Evolutionary conservation across 2,113 vertebrate species (phyloP).

Genomic region (Xenus cinereus): DNA sequence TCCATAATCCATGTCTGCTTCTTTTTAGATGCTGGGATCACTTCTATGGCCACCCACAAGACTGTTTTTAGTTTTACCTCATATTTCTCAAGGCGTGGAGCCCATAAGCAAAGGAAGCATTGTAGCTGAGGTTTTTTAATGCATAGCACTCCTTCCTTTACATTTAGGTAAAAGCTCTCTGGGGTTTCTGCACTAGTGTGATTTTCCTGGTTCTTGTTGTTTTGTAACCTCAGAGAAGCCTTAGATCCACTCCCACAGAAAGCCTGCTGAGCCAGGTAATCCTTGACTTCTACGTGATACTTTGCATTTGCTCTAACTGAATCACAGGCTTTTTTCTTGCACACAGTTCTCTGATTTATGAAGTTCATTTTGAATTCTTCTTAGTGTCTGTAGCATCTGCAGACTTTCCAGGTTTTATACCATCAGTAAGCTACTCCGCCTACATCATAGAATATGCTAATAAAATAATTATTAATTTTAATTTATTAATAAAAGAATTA

Average conservation of each 20-base stretch:
- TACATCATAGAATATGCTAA: neutral
- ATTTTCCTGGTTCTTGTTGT: neutral
- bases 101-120: neutral
- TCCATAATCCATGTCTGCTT: neutral
- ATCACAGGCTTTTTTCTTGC: neutral
- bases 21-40: neutral
- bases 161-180: neutral
- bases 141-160: neutral
- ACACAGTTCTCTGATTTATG: neutral
- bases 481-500: neutral
- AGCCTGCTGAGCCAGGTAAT: neutral
- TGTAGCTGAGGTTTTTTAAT: neutral
- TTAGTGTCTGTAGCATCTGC: neutral
- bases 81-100: neutral
- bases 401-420: neutral
- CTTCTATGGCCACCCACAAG: neutral
- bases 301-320: neutral
- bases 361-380: neutral
- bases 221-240: neutral
- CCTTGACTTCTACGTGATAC: neutral
- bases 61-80: neutral
- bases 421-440: neutral
- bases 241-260: neutral
- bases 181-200: neutral
- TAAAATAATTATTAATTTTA: neutral